Evolutionary conservation across 1,140 invertebrate species (phyloP), one percentile per base, ranked within the genome.

Genomic region (Sitodiplosis mosellana): DNA sequence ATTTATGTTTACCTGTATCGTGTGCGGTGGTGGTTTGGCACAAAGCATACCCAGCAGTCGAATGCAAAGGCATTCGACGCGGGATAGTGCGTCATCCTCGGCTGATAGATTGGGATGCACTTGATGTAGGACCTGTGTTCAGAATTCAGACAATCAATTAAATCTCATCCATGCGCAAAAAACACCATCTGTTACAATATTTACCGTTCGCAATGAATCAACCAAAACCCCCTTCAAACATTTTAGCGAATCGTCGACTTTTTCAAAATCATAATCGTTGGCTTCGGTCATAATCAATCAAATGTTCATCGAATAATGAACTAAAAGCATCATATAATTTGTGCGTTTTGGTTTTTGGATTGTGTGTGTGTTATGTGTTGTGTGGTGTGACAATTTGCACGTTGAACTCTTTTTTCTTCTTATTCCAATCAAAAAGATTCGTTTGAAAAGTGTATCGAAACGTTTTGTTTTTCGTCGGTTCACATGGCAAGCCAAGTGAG

Each of bases 41-140:
- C 87, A 93, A 22, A 97, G 71, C 76, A 87, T 87, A 2, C 80
- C 80, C 54, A 96, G 67, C 36, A 96, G 73, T 48, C 86, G 80
- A 15, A 96, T 69, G 57, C 93, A 91, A 40, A 96, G 73, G 49
- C 78, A 80, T 68, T 97, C 92, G 42, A 96, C 87, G 65, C 92
- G 95, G 47, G 89, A 77, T 53, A 96, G 69, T 1, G 91, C 91
- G 71, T 92, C 90, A 55, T 92, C 83, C 58, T 83, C 77, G 18
- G 87, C 87, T 51, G 74, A 78, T 56, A 96, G 68, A 38, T 79
- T 80, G 8, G 87, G 84, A 69, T 95, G 88, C 45, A 92, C 85
- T 69, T 91, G 86, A 56, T 87, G 80, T 65, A 91, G 71, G 50
- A 94, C 86, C 87, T 91, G 19, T n/a, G 36, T 34, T n/a, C n/a